phyloP scores from a whole-genome alignment of 1,140 invertebrate genomes.

The Eumeta japonica region DNA sequence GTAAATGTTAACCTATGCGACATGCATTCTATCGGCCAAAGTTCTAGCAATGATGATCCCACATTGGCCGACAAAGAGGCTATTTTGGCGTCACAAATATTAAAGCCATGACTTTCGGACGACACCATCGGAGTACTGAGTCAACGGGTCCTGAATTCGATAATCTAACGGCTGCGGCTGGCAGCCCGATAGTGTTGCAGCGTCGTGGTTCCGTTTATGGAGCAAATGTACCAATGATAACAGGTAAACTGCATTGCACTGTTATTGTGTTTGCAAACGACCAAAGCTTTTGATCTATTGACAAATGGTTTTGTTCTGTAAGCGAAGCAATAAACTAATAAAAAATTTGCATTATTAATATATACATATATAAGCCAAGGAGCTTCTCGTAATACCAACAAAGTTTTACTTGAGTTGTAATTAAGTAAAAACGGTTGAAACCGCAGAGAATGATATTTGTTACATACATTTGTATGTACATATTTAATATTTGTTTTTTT shows the following conservation, averaged over 20 bases:
- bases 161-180: slow-evolving; percentile 25
- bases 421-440: no score
- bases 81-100: slow-evolving; percentile 98
- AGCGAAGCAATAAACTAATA: no score
- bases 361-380: slow-evolving; percentile 5
- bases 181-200: slow-evolving; percentile 65
- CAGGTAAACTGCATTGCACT: slow-evolving; percentile 75
- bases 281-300: no score
- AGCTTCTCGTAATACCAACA: no score
- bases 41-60: slow-evolving; percentile 95
- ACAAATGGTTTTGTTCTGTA: no score
- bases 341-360: no score
- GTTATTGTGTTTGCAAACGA: no score
- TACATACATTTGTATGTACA: no score
- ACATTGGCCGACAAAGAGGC: slow-evolving; percentile 99
- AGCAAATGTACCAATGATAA: slow-evolving; percentile 99
- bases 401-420: no score
- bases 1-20: slow-evolving; percentile 99
- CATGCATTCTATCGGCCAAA: slow-evolving; percentile 98
- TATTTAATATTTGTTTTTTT: no score
- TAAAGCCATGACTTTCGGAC: slow-evolving; percentile 99
- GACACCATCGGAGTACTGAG: slow-evolving; percentile 80
- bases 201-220: slow-evolving; percentile 94
- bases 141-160: slow-evolving; percentile 13
- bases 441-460: no score